phyloP scores from a whole-genome alignment of 2,888 invertebrate species.

The Cephus rjabovi region DNA sequence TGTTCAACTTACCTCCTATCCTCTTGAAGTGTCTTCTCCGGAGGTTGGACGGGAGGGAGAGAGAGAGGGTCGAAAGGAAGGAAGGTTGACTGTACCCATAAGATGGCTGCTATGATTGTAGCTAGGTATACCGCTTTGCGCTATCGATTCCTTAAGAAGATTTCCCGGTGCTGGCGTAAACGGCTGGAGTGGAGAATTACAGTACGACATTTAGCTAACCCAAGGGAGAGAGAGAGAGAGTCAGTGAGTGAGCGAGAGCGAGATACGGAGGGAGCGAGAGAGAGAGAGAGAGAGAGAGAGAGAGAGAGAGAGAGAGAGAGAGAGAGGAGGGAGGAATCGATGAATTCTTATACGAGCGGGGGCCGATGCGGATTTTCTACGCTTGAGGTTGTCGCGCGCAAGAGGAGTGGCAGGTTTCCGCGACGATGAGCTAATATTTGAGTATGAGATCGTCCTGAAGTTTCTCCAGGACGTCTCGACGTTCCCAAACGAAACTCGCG shows the following conservation, averaged over 20 bases:
- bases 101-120: not conserved
- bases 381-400: not conserved
- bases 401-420: not conserved
- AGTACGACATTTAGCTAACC: not conserved
- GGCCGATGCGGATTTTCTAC: not conserved
- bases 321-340: conserved; percentile 11
- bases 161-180: not conserved
- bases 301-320: conserved; percentile 2
- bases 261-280: not conserved
- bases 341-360: conserved; percentile 13
- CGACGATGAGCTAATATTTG: not conserved
- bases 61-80: too few relatives aligned
- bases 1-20: not conserved
- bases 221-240: not conserved
- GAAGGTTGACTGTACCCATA: not conserved
- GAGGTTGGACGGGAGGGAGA: not conserved
- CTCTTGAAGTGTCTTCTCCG: not conserved
- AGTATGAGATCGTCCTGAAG: not conserved
- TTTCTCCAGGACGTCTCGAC: not conserved
- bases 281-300: not conserved
- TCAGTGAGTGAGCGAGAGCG: not conserved
- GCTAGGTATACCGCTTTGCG: not conserved
- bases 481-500: not conserved
- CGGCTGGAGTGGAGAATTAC: not conserved
- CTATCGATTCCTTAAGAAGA: not conserved